Percentiles rank a stretch among this genome's conserved stretches.
These are phyloP conservation scores for Chionodraco myersi DNA, from an alignment of 2,113 vertebrate species.

Conservation along the genomic window DNA sequence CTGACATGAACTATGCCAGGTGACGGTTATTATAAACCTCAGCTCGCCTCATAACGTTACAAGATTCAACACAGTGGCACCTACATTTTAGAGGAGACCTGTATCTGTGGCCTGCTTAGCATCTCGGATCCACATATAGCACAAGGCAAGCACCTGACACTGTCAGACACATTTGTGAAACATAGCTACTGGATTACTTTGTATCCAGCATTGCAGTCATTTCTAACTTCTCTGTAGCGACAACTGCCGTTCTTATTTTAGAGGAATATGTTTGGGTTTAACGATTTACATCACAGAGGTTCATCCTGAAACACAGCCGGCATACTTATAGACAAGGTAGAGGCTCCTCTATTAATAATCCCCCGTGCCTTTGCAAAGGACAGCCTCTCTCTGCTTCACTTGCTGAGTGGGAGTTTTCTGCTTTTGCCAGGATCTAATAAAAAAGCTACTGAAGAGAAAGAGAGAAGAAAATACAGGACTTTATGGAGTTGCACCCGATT, in stretches of 20 bases:
- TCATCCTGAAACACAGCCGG: conserved; percentile 15
- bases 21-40: conserved; percentile 35
- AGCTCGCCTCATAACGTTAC: conserved; percentile 39
- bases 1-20: conserved; percentile 21
- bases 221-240: conserved; percentile 25
- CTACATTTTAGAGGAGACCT: conserved; percentile 2
- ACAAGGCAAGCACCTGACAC: conserved; percentile 3
- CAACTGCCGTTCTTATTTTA: conserved; percentile 63
- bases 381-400: conserved; percentile 30
- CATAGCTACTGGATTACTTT: conserved; percentile 33
- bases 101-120: not conserved
- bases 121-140: conserved; percentile 31
- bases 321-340: conserved; percentile 24
- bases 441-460: conserved; percentile 50
- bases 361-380: conserved; percentile 42
- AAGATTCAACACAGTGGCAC: conserved; percentile 18
- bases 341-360: conserved; percentile 59
- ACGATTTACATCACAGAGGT: conserved; percentile 46
- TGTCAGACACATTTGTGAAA: conserved; percentile 23
- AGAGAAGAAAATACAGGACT: conserved; percentile 22
- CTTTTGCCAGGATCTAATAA: conserved; percentile 62
- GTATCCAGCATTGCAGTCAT: not conserved
- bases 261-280: conserved; percentile 28
- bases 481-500: conserved; percentile 56
- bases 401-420: conserved; percentile 33